phyloP scores from a whole-genome alignment of 2,888 invertebrate species.

The Apodemia hepburni region DNA sequence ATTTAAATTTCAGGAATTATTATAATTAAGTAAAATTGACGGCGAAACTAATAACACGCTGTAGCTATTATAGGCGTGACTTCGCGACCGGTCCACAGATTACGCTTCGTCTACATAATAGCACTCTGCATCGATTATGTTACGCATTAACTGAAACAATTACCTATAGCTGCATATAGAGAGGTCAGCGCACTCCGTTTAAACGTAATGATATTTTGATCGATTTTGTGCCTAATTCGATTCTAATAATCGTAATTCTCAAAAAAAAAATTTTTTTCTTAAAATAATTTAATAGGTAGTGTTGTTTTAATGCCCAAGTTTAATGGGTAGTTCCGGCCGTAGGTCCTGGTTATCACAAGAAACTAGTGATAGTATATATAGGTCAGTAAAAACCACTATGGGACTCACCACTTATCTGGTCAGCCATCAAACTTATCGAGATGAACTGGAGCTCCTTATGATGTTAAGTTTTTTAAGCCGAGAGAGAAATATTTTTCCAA shows the following conservation, averaged over 20 bases:
- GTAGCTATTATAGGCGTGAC: conserved; percentile 54
- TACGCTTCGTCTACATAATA: conserved; percentile 55
- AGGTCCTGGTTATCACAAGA: no score
- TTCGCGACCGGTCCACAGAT: conserved; percentile 61
- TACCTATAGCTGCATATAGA: conserved; percentile 33
- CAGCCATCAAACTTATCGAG: no score
- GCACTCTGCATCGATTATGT: conserved; percentile 53
- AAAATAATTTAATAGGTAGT: no score
- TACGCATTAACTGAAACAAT: conserved; percentile 52
- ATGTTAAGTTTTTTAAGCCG: no score
- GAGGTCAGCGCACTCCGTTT: conserved; percentile 32
- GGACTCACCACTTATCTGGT: no score
- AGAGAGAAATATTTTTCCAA: no score
- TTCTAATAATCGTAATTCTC: conserved; percentile 12
- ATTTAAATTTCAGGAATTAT: not conserved
- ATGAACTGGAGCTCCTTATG: no score
- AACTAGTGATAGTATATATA: no score
- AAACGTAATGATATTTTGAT: conserved; percentile 33
- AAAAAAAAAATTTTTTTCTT: no score
- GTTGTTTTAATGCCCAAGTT: no score
- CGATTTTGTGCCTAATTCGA: conserved; percentile 23
- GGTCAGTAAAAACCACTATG: no score
- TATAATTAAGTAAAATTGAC: not conserved
- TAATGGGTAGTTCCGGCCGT: no score
- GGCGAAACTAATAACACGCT: conserved; percentile 37